Evolutionary conservation across 1,140 invertebrate genomes (phyloP).

Genomic region (Leptinotarsa undecemlineata): DNA sequence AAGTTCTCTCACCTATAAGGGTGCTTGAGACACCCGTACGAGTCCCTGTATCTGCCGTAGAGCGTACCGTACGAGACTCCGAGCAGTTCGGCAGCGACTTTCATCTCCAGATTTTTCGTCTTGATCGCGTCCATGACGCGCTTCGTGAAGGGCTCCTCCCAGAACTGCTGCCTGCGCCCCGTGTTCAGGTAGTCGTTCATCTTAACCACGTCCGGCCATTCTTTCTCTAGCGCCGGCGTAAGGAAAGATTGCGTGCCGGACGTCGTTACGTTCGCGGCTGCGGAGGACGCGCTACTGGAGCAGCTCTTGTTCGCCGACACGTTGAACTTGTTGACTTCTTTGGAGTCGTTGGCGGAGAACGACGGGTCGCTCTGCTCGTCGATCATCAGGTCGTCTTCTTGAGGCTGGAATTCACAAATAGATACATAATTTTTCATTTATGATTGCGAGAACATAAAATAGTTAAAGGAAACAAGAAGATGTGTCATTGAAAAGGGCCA

Average conservation of each 20-base stretch:
- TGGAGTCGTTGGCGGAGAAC: conserved; percentile 26
- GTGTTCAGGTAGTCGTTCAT: conserved; percentile 87
- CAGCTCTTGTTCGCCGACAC: conserved; percentile 1
- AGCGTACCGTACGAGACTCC: conserved; percentile 88
- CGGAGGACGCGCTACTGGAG: conserved; percentile 7
- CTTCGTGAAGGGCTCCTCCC: conserved; percentile 83
- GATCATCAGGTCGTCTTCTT: conserved; percentile 37
- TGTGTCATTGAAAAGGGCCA: not conserved
- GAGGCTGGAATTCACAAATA: conserved; percentile 27
- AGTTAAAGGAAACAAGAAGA: too few relatives aligned
- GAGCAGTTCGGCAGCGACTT: conserved; percentile 84
- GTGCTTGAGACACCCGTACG: conserved; percentile 83
- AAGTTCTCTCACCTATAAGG: conserved; percentile 67
- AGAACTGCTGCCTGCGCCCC: conserved; percentile 84
- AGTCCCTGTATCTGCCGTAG: conserved; percentile 84
- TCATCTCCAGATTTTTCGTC: conserved; percentile 90
- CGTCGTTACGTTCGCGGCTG: conserved; percentile 41
- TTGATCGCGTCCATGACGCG: conserved; percentile 86
- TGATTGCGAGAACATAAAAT: too few relatives aligned
- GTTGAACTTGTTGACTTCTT: conserved; percentile 29
- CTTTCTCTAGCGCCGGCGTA: conserved; percentile 57
- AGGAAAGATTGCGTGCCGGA: conserved; percentile 46
- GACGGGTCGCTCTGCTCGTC: conserved; percentile 41
- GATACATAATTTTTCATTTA: too few relatives aligned
- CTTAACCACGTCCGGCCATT: conserved; percentile 80